Percentiles rank a stretch among this genome's conserved stretches.
These are phyloP conservation scores for Euspilapteryx auroguttella DNA, from an alignment of 2,888 invertebrate genomes.

Conservation along the genomic window DNA sequence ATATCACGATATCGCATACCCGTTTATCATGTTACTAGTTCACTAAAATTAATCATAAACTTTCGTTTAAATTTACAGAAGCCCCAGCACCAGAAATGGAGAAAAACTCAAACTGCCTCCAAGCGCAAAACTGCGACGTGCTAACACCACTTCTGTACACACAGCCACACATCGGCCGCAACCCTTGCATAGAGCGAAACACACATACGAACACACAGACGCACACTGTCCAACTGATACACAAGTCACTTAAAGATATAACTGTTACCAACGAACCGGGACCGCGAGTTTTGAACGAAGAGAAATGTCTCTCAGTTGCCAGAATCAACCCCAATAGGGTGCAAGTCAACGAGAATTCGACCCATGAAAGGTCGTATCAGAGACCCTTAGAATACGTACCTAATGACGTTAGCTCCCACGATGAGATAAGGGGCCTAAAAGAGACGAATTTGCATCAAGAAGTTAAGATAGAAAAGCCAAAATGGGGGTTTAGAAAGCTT, in stretches of 20 bases:
- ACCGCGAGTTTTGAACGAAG: constrained; percentile 17
- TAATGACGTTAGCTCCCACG: constrained; percentile 65
- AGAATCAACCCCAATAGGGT: constrained; percentile 17
- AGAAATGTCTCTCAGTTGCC: constrained; percentile 38
- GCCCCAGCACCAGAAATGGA: constrained; percentile 27
- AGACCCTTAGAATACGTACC: constrained; percentile 67
- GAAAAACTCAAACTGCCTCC: constrained; percentile 35
- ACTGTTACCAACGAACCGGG: constrained; percentile 13
- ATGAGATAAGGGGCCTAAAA: constrained; percentile 32
- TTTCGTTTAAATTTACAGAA: too few species aligned
- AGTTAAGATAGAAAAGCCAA: constrained; percentile 29
- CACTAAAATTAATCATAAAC: too few species aligned
- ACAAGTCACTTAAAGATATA: constrained; percentile 66
- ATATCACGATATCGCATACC: too few species aligned
- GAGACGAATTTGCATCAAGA: constrained; percentile 42
- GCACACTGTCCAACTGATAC: constrained; percentile 52
- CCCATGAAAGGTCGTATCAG: constrained; percentile 39
- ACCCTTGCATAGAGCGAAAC: constrained; percentile 75
- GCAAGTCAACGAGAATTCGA: constrained; percentile 22
- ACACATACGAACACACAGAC: constrained; percentile 60
- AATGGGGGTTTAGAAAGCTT: constrained; percentile 40
- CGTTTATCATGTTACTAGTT: too few species aligned
- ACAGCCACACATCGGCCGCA: constrained; percentile 81
- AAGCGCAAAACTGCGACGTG: constrained; percentile 24
- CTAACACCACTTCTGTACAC: constrained; percentile 55